These are phyloP conservation scores for Lindbergichthys nudifrons DNA, from an alignment of 2,797 vertebrate species.

Conservation along the genomic window DNA sequence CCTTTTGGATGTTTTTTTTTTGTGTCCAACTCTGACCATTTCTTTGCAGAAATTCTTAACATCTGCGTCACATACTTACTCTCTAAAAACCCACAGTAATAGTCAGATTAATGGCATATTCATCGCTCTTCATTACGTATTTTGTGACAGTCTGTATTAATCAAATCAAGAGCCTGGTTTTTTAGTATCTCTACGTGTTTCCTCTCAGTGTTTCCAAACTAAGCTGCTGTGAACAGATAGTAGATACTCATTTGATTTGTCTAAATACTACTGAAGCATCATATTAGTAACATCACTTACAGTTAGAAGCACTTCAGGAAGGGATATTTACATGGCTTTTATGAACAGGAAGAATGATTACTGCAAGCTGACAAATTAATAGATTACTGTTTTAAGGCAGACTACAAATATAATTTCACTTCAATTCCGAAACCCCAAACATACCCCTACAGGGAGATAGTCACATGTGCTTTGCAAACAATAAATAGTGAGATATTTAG, in stretches of 20 bases:
- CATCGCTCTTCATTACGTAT: conserved; percentile 6
- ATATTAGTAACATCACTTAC: background rate
- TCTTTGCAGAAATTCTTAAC: conserved; percentile 21
- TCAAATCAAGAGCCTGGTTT: background rate
- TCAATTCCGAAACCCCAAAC: conserved; percentile 1
- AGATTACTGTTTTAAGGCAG: too few relatives aligned
- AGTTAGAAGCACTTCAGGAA: background rate
- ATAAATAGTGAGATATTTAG: background rate
- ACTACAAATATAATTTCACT: too few relatives aligned
- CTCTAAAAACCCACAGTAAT: conserved; percentile 3
- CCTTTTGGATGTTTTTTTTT: conserved; percentile 74
- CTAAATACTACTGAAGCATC: background rate
- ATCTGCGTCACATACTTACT: background rate
- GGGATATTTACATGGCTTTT: background rate
- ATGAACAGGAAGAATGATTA: background rate
- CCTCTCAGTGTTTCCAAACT: background rate
- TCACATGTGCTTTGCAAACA: conserved; percentile 21
- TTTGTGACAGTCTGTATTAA: background rate
- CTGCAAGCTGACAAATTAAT: background rate
- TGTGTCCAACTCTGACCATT: conserved; percentile 53
- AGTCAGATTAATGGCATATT: conserved; percentile 5
- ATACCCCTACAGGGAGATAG: conserved; percentile 14
- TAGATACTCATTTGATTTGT: background rate
- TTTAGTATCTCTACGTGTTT: background rate
- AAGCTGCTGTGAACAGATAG: background rate